A percentile compares a stretch with the other conserved stretches of the same genome.
Conservation (phyloP, 2,113 vertebrate species). For the Rhinolophus ferrumequinum region DNA sequence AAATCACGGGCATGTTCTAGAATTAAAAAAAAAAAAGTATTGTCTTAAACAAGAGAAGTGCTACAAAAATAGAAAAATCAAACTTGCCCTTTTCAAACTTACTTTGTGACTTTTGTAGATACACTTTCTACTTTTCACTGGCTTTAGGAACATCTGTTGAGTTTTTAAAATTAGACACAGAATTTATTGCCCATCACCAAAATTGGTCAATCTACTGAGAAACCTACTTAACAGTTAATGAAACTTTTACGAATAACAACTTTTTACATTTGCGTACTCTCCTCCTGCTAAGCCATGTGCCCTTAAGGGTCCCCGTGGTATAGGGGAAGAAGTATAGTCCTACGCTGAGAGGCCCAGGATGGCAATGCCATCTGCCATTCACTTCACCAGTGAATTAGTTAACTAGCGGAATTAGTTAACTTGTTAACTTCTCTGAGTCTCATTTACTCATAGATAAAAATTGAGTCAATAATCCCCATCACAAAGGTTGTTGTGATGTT, state of each 20-base stretch:
- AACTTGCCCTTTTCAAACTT: conserved; percentile 43
- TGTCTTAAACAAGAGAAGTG: neutral
- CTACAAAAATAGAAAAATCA: conserved; percentile 51
- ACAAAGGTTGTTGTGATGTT: neutral
- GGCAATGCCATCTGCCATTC: neutral
- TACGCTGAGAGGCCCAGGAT: neutral
- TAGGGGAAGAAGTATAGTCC: neutral
- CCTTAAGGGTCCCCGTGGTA: neutral
- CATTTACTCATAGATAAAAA: neutral
- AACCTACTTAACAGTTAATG: neutral
- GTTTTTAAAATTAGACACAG: neutral
- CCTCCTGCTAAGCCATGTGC: neutral
- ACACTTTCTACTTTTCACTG: neutral
- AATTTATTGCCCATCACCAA: neutral
- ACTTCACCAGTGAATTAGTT: neutral
- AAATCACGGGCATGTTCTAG: conserved; percentile 35
- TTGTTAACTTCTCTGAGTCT: neutral
- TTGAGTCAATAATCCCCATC: neutral
- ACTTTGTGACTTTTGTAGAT: neutral
- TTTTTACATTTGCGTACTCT: neutral
- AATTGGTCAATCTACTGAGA: neutral
- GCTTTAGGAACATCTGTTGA: neutral
- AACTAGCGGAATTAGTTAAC: neutral
- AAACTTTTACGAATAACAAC: neutral
- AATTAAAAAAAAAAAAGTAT: neutral